Evolutionary conservation across 2,797 vertebrate genomes (phyloP), one percentile per base, ranked within the genome.

Genomic region (Loris lydekkerianus): DNA sequence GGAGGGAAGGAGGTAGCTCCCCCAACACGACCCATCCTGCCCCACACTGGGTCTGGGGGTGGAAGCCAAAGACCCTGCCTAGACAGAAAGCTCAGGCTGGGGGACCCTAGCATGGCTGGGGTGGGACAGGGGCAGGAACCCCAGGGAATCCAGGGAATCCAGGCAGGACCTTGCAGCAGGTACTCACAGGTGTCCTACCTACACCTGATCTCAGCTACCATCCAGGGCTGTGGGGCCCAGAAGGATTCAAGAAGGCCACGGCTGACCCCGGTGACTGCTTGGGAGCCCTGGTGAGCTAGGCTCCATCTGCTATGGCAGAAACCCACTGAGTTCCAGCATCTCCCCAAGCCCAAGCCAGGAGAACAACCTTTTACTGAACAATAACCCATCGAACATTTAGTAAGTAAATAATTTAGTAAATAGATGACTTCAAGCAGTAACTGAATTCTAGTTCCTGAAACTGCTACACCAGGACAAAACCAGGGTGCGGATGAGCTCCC

Each of bases 251-350:
- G 5, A 40, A 53, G 65, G 37, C 37, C 2, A 2, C 10, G 37
- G 27, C 20, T 0, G 3, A 1, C n/a, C 25, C 29, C 34, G 17
- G 40, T 2, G 5, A 11, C 61, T 29, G 10, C 27, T 3, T 0
- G 5, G 77, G 56, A 43, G 46, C 49, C 0, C 1, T 5, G 60
- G 23, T 29, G 46, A 25, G 7, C 2, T 7, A 2, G 20, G 29
- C 34, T 2, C 31, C 0, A 0, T 5, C 70, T 5, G 4, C 21
- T 0, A 21, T 31, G 31, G 7, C 6, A 40, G 77, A 53, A 31
- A 23, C 11, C 34, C 0, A 0, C n/a, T 0, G 0, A 23, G 49
- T 11, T 0, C 46, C 7, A 20, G 6, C 18, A 8, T 0, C 37
- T 25, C 27, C 78, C 7, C 21, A 25, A 67, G 14, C 27, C 46